phyloP scores from a whole-genome alignment of 2,888 invertebrate genomes.

The Pandemis corylana region DNA sequence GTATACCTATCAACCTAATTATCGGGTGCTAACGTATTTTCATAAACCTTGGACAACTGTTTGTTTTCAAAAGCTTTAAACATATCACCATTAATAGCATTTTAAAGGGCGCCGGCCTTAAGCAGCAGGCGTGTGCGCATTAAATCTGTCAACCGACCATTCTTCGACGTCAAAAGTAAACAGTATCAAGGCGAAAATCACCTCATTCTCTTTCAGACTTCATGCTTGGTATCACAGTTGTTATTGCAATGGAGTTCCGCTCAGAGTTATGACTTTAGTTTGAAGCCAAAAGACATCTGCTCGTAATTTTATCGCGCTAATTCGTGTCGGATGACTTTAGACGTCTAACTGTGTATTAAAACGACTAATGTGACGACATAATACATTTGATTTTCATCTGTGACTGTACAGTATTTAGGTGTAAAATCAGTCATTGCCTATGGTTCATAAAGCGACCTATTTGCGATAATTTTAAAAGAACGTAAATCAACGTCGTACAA shows the following conservation, averaged over 20 bases:
- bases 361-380: slow-evolving; percentile 35
- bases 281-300: slow-evolving; percentile 54
- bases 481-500: slow-evolving; percentile 38
- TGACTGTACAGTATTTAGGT: neutral
- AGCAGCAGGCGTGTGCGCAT: slow-evolving; percentile 43
- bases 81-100: slow-evolving; percentile 29
- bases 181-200: neutral
- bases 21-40: neutral
- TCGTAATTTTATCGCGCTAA: slow-evolving; percentile 68
- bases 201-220: neutral
- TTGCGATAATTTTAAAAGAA: neutral
- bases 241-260: neutral
- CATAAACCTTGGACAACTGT: neutral
- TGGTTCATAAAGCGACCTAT: neutral
- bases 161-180: neutral
- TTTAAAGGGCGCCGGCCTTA: slow-evolving; percentile 33
- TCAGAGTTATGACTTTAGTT: slow-evolving; percentile 3
- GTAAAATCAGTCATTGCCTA: neutral
- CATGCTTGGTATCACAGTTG: neutral
- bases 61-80: slow-evolving; percentile 35
- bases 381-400: neutral
- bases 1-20: neutral
- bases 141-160: slow-evolving; percentile 68
- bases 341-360: slow-evolving; percentile 48
- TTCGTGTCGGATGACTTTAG: slow-evolving; percentile 58